These are phyloP conservation scores for Latrodectus hesperus DNA, from an alignment of 2,888 invertebrate genomes.

Conservation along the genomic window DNA sequence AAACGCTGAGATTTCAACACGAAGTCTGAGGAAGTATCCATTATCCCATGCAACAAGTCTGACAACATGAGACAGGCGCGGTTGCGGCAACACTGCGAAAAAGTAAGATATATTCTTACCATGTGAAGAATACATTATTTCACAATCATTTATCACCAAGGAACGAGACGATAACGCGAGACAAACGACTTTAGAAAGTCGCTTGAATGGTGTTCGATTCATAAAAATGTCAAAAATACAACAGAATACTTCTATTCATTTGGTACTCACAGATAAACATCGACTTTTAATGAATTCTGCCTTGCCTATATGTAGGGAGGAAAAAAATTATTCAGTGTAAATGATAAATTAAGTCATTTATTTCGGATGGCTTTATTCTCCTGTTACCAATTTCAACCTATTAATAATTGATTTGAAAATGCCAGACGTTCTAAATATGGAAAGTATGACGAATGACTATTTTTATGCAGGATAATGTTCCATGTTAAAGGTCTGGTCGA, in stretches of 20 bases:
- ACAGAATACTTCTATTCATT: background rate
- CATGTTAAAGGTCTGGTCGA: no score
- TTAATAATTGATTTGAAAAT: background rate
- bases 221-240: conserved; percentile 29
- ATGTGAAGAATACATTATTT: conserved; percentile 7
- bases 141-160: background rate
- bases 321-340: background rate
- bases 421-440: background rate
- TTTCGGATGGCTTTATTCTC: conserved; percentile 21
- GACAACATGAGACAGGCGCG: background rate
- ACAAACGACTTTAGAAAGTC: background rate
- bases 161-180: background rate
- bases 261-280: conserved; percentile 1
- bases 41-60: background rate
- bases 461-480: background rate
- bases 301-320: background rate
- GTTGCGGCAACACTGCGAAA: background rate
- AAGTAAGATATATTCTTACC: background rate
- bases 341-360: conserved; percentile 13
- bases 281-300: conserved; percentile 11
- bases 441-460: background rate
- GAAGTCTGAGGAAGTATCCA: background rate
- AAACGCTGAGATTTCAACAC: no score
- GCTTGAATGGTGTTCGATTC: conserved; percentile 6
- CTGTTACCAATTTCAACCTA: conserved; percentile 15